Conservation (phyloP, 92 coral and sea anemone species). For the Muricea muricata region DNA sequence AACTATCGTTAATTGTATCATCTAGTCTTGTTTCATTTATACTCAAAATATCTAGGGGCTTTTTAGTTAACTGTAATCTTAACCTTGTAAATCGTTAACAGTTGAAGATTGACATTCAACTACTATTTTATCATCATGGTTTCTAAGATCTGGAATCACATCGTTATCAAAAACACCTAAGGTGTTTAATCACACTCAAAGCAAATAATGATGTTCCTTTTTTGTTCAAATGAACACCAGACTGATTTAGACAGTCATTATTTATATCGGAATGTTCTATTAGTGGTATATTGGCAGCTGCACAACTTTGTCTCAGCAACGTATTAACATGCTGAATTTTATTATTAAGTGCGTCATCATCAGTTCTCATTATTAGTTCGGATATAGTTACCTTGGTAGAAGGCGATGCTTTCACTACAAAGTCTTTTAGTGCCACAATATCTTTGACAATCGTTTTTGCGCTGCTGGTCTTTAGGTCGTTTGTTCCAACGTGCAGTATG, state of each 20-base stretch:
- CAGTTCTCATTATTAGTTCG: constrained; percentile 15
- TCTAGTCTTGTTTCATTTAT: constrained; percentile 49
- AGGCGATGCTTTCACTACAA: constrained; percentile 4
- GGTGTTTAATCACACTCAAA: constrained; percentile 15
- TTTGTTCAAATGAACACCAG: constrained; percentile 32
- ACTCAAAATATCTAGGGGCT: constrained; percentile 22
- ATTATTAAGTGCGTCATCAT: constrained; percentile 5
- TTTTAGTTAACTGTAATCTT: neutral
- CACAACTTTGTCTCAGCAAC: neutral
- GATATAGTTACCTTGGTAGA: constrained; percentile 12
- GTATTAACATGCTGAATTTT: constrained; percentile 19
- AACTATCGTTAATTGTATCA: neutral
- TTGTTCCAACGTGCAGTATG: constrained; percentile 37
- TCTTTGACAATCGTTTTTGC: constrained; percentile 25
- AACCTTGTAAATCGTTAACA: constrained; percentile 32
- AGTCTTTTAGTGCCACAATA: constrained; percentile 16
- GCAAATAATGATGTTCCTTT: constrained; percentile 36
- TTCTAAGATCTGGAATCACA: neutral
- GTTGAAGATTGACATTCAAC: constrained; percentile 2
- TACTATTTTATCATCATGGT: too few species aligned
- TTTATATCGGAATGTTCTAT: constrained; percentile 40
- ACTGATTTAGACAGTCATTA: constrained; percentile 31
- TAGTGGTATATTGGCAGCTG: constrained; percentile 1
- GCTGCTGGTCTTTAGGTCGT: constrained; percentile 25
- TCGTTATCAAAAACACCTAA: neutral